Base-by-base conservation (phyloP, 2,888 invertebrate species). In the Parnassius orleans region DNA sequence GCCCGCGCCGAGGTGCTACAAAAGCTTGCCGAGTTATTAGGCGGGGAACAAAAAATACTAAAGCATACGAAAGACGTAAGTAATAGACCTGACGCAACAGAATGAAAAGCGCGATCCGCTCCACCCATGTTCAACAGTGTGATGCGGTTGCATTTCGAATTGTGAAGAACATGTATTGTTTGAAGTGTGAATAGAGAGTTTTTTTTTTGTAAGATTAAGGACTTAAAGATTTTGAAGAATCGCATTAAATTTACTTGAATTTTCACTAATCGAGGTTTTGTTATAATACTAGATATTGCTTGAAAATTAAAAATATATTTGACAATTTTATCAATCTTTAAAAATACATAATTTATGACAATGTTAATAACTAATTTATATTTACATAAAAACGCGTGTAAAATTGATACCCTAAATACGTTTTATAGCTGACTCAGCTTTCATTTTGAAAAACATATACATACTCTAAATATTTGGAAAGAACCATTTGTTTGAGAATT, bases 21-120 rank as follows among this genome's bases (percentile, higher is more conserved):
- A 88, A 89, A 92, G 90, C 90, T 88, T 81, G 88, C 83, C 83
- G 87, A 90, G 87, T 86, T 87, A 87, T 89, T 87, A 87, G 86
- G 82, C 78, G 79, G 76, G 71, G 76, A 73, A 86, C 85, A 87
- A 88, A 91, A 89, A 90, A 83, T 84, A 81, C 83, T 81, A 77
- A 81, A 84, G 86, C 85, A 79, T 81, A 81, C 82, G 81, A 83
- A 80, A 77, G 57, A 62, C 77, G 78, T 76, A 70, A 83, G 84
- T 85, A 83, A 82, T 81, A 79, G 83, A 86, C 81, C 76, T 82
- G 86, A 86, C 80, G 84, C 81, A 83, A 78, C 77, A 72, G 76
- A 76, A 79, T 77, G 74, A 76, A 78, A 79, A 81, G 74, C 76
- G 73, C 69, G 75, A 78, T 77, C 79, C 69, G 72, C 68, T 80